Evolutionary conservation across 2,888 invertebrate species (phyloP).

Genomic region (Camptogramma bilineatum): DNA sequence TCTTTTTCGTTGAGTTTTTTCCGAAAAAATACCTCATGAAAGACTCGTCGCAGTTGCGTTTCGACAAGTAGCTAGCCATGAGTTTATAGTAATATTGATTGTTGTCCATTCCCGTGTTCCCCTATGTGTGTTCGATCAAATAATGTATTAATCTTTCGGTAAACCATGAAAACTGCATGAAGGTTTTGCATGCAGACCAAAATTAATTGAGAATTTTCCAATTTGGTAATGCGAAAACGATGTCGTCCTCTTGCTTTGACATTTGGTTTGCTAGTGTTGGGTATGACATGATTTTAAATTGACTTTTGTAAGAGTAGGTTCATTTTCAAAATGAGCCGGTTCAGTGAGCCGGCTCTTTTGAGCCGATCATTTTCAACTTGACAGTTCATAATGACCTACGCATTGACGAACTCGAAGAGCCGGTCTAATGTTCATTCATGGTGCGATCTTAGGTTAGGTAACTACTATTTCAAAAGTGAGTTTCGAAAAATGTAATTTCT

Average conservation of each 20-base stretch:
- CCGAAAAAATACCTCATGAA: slow-evolving; percentile 83
- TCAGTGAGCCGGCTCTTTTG: no score
- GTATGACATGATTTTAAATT: no score
- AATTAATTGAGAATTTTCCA: background rate
- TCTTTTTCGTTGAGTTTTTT: slow-evolving; percentile 76
- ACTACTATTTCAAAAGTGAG: no score
- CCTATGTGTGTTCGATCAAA: slow-evolving; percentile 25
- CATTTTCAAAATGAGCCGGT: no score
- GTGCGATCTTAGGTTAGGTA: no score
- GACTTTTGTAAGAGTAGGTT: no score
- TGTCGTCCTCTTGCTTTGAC: background rate
- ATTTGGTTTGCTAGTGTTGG: no score
- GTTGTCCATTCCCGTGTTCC: slow-evolving; percentile 67
- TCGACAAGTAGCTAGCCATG: slow-evolving; percentile 80
- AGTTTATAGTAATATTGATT: slow-evolving; percentile 78
- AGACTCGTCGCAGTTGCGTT: slow-evolving; percentile 81
- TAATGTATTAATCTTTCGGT: slow-evolving; percentile 21
- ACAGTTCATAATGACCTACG: no score
- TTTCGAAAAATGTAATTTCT: no score
- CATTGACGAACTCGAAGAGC: no score
- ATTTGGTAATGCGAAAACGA: background rate
- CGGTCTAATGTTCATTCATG: no score
- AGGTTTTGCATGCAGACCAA: background rate
- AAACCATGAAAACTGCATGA: slow-evolving; percentile 48
- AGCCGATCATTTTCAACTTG: no score